Base-by-base conservation (phyloP, 2,797 vertebrate species). In the Notoglanidium macrostoma region DNA sequence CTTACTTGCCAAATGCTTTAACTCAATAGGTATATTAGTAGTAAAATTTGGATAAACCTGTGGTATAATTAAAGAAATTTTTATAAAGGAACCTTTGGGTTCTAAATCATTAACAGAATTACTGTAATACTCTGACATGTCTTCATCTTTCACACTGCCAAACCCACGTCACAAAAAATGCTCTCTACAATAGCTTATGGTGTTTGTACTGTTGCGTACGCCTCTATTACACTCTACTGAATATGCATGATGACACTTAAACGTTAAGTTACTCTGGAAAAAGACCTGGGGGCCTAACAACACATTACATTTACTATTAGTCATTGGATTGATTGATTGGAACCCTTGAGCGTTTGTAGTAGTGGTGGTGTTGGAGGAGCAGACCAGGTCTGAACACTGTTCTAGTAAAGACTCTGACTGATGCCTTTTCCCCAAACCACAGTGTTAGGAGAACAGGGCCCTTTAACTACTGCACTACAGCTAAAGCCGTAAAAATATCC, bases 371-470 rank as follows among this genome's bases (percentile, higher is more conserved):
- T 35, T 76, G 59, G 80, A 76, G 49, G 46, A 72, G 59, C 54
- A 51, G 40, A 83, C 49, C 81, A 68, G 82, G 82, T 84, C 21
- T 68, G 49, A 59, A 19, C 21, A n/a, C 59, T 21, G n/a, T 5
- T 81, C 76, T 78, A 44, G 59, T 67, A 83, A 77, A 61, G 8
- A n/a, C 74, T 49, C 32, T 88, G 65, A 89, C 73, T 87, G 89
- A 88, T 54, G 74, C n/a, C 44, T 87, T 10, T 61, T 51, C 84
- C 81, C 70, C 72, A 90, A 86, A 87, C 74, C 61, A 87, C 59
- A 78, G 63, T 67, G 85, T 21, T 68, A 46, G 19, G 63, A 85
- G 82, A 83, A 65, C 76, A 89, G 81, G 83, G 67, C 19, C 21
- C 83, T 35, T 84, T 81, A 77, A 80, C 87, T 85, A 84, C 76